A percentile compares a stretch with the other conserved stretches of the same genome.
Evolutionary conservation across 2,888 invertebrate genomes (phyloP).

Genomic region (Phragmatobia fuliginosa): DNA sequence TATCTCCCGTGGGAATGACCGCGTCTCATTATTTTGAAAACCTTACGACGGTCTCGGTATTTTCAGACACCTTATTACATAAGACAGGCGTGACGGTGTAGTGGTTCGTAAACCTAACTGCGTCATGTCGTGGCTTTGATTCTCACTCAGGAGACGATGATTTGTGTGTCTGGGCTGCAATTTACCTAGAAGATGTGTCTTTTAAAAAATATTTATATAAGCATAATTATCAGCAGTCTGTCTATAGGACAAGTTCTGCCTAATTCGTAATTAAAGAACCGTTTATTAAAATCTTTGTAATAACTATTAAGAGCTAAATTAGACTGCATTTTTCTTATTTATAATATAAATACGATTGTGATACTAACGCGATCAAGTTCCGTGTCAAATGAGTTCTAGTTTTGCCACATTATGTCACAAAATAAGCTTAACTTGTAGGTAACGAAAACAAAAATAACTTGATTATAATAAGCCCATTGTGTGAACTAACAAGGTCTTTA

Average conservation of each 20-base stretch:
- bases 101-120: too few species aligned
- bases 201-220: too few species aligned
- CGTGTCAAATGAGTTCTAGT: not conserved
- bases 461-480: slow-evolving; percentile 39
- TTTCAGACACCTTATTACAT: slow-evolving; percentile 38
- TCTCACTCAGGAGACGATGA: too few species aligned
- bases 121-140: too few species aligned
- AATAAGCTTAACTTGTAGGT: slow-evolving; percentile 1
- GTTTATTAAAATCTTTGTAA: too few species aligned
- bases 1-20: slow-evolving; percentile 26
- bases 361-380: not conserved
- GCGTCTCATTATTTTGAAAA: slow-evolving; percentile 25
- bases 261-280: too few species aligned
- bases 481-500: slow-evolving; percentile 50
- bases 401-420: slow-evolving; percentile 5
- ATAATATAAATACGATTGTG: not conserved
- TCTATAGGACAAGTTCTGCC: too few species aligned
- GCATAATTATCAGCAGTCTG: too few species aligned
- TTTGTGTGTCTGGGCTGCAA: too few species aligned
- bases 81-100: not conserved
- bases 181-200: too few species aligned
- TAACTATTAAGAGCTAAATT: too few species aligned
- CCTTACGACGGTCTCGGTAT: slow-evolving; percentile 29
- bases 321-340: not conserved
- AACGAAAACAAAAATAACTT: slow-evolving; percentile 16